Conservation (phyloP, 2,797 vertebrate species). For the Karalla daura region DNA sequence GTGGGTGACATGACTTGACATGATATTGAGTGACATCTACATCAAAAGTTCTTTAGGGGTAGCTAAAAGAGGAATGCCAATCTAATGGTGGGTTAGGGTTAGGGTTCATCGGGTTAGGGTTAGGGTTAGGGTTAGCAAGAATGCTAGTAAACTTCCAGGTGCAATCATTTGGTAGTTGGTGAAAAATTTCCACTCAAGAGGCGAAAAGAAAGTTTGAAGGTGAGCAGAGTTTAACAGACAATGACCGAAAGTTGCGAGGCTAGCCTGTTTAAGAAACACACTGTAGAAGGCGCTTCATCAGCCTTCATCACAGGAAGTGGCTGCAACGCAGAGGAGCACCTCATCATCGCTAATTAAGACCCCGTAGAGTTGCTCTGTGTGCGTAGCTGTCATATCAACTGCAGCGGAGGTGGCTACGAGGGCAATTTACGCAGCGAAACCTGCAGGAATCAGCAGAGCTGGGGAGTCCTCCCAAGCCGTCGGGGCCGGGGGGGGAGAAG, state of each 20-base stretch:
- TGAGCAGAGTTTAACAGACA: no score
- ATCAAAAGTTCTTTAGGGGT: no score
- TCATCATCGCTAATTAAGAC: slow-evolving; percentile 37
- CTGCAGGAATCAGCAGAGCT: slow-evolving; percentile 35
- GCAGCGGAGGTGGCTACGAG: background rate
- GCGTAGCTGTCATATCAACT: slow-evolving; percentile 34
- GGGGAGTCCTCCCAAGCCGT: background rate
- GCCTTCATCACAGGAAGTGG: slow-evolving; percentile 9
- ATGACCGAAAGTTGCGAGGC: background rate
- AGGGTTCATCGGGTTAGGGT: no score
- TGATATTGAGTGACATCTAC: no score
- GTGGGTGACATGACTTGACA: no score
- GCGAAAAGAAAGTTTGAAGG: no score
- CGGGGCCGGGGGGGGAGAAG: background rate
- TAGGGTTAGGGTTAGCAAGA: no score
- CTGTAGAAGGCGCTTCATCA: slow-evolving; percentile 26
- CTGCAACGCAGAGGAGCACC: slow-evolving; percentile 3
- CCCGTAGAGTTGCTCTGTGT: slow-evolving; percentile 45
- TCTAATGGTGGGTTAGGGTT: no score
- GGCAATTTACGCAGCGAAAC: slow-evolving; percentile 3
- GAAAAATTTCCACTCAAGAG: background rate
- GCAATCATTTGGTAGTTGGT: background rate
- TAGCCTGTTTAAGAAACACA: background rate
- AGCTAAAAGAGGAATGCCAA: no score
- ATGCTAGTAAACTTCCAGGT: no score